phyloP scores from a whole-genome alignment of 92 coral and sea anemone genomes.

The Virgularia gustaviana region DNA sequence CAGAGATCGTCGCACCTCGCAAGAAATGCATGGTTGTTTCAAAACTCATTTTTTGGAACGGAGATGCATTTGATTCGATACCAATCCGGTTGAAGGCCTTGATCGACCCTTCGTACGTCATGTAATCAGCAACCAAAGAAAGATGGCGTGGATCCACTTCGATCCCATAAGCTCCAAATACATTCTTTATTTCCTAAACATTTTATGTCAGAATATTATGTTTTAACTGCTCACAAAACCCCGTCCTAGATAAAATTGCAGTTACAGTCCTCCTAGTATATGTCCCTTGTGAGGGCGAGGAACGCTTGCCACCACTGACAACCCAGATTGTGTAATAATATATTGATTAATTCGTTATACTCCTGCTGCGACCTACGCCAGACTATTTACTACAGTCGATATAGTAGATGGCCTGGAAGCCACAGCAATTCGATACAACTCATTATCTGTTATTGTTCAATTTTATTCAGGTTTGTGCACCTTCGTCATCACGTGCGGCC shows the following conservation, averaged over 20 bases:
- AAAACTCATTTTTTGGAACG: slow-evolving; percentile 98
- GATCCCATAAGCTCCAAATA: slow-evolving; percentile 88
- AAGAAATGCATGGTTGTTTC: slow-evolving; percentile 95
- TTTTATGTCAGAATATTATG: not conserved
- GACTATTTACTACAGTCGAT: too few species aligned
- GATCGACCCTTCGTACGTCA: slow-evolving; percentile 95
- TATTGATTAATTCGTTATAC: too few species aligned
- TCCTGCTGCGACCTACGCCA: too few species aligned
- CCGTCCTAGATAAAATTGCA: too few species aligned
- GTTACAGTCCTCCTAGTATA: not conserved
- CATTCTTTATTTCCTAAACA: slow-evolving; percentile 78
- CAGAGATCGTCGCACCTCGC: slow-evolving; percentile 83
- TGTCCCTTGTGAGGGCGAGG: not conserved
- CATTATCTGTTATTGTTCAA: too few species aligned
- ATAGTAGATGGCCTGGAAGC: not conserved
- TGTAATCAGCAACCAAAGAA: slow-evolving; percentile 86
- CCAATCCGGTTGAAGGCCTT: slow-evolving; percentile 92
- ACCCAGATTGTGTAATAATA: too few species aligned
- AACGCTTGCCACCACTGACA: not conserved
- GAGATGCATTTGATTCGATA: slow-evolving; percentile 91
- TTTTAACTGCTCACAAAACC: not conserved
- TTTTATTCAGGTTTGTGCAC: too few species aligned
- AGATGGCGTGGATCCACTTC: slow-evolving; percentile 88
- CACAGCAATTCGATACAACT: too few species aligned
- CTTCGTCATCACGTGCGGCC: too few species aligned